Conservation (phyloP, 2,113 vertebrate genomes). For the Egretta garzetta region DNA sequence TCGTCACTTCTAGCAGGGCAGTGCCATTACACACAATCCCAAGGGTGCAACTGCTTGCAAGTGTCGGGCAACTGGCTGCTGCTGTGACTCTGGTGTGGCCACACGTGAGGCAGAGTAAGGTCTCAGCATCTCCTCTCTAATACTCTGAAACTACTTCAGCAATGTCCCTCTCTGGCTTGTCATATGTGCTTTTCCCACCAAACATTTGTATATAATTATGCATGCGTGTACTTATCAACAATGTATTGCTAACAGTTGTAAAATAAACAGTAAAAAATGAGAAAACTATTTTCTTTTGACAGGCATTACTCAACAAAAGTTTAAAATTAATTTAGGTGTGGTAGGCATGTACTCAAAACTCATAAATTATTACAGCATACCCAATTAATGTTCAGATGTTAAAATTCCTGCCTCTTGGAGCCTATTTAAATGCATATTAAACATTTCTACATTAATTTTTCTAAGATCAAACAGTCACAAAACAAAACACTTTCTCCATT, state of each 20-base stretch:
- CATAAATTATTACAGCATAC: background rate
- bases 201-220: too few species aligned
- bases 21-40: rapidly evolving
- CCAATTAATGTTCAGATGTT: background rate
- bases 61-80: background rate
- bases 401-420: background rate
- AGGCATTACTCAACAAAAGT: too few species aligned
- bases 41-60: rapidly evolving
- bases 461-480: background rate
- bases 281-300: background rate
- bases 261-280: background rate
- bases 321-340: background rate
- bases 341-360: background rate
- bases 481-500: background rate
- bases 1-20: rapidly evolving
- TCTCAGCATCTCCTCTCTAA: background rate
- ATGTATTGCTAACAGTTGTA: background rate
- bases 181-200: background rate
- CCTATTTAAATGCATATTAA: background rate
- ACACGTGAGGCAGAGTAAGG: rapidly evolving
- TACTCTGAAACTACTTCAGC: background rate
- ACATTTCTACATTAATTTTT: background rate
- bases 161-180: background rate
- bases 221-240: background rate
- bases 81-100: background rate